Percentiles rank a stretch among this genome's conserved stretches.
Evolutionary conservation across 2,888 invertebrate species (phyloP).

Genomic region (Xestia c-nigrum): DNA sequence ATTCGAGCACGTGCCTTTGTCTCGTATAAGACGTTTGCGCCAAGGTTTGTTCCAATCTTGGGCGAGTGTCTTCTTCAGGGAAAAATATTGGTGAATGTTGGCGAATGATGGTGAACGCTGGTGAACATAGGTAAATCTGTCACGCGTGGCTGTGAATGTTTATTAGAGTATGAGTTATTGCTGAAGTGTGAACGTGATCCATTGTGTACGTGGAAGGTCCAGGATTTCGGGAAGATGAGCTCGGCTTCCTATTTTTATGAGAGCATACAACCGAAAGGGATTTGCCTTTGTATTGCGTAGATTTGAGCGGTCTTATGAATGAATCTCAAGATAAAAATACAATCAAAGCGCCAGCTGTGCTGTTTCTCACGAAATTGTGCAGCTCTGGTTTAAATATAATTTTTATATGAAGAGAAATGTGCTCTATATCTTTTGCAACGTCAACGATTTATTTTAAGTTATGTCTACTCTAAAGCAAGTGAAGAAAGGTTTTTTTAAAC

Average conservation of each 20-base stretch:
- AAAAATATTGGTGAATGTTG: conserved; percentile 23
- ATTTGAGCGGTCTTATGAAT: conserved; percentile 17
- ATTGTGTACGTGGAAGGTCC: conserved; percentile 46
- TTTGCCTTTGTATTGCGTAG: conserved; percentile 37
- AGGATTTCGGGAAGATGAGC: conserved; percentile 35
- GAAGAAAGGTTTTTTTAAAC: not conserved
- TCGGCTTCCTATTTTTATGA: conserved; percentile 29
- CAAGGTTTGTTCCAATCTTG: conserved; percentile 44
- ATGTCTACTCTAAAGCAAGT: not conserved
- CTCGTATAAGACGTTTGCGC: conserved; percentile 26
- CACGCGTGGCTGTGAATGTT: conserved; percentile 52
- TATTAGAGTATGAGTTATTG: conserved; percentile 58
- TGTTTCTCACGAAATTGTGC: conserved; percentile 6
- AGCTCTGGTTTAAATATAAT: conserved; percentile 2
- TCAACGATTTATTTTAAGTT: not conserved
- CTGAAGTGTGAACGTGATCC: conserved; percentile 40
- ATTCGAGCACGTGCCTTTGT: conserved; percentile 50
- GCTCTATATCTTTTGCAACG: not conserved
- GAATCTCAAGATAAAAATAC: conserved; percentile 10
- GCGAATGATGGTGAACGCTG: conserved; percentile 30
- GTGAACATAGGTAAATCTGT: conserved; percentile 49
- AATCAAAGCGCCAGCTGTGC: conserved; percentile 15
- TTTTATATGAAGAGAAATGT: not conserved
- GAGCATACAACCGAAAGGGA: conserved; percentile 21
- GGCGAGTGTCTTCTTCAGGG: conserved; percentile 9